A percentile compares a stretch with the other conserved stretches of the same genome.
phyloP scores from a whole-genome alignment of 2,113 vertebrate genomes.

The Rhinoptilus africanus region DNA sequence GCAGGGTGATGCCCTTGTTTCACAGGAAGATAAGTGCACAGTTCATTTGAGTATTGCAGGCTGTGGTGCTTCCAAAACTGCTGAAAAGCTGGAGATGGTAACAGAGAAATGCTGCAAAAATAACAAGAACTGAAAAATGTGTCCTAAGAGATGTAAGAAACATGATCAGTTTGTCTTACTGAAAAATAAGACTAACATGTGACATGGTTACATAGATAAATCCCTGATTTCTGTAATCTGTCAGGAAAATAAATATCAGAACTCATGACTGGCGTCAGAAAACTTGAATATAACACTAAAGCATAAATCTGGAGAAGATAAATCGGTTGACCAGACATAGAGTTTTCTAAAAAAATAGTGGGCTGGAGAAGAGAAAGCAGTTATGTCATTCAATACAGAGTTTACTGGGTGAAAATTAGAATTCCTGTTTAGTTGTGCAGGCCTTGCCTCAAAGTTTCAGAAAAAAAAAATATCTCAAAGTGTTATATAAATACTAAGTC shows the following conservation, averaged over 20 bases:
- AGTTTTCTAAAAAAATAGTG: neutral
- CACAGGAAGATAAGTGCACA: neutral
- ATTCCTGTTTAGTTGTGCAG: neutral
- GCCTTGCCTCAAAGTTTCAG: neutral
- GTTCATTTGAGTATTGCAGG: neutral
- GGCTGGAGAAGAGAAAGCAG: neutral
- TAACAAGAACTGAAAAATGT: neutral
- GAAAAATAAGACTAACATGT: neutral
- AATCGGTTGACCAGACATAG: neutral
- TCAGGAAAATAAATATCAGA: neutral
- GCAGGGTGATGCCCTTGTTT: neutral
- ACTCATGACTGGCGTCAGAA: neutral
- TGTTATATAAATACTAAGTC: neutral
- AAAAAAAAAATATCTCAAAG: neutral
- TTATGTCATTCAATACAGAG: neutral
- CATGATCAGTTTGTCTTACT: neutral
- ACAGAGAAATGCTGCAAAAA: neutral
- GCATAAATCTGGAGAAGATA: neutral
- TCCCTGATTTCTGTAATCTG: neutral
- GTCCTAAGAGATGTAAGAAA: neutral
- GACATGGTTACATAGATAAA: neutral
- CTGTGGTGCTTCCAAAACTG: neutral
- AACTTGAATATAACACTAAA: neutral
- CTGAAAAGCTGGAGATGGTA: neutral
- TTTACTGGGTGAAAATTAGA: neutral